A percentile compares a stretch with the other conserved stretches of the same genome.
Conservation (phyloP, 2,113 vertebrate species). For the Candoia aspera region DNA sequence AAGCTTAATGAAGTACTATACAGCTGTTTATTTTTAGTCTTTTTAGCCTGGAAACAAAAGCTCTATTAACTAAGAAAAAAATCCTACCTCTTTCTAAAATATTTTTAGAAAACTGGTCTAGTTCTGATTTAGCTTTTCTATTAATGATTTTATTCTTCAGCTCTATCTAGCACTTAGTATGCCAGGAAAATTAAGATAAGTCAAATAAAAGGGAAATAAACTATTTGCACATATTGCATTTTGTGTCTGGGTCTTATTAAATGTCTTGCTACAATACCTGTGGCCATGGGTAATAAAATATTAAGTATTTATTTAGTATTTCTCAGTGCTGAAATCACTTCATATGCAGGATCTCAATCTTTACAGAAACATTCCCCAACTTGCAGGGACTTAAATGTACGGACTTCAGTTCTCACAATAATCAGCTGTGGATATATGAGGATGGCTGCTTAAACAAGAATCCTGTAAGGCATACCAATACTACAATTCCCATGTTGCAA, state of each 20-base stretch:
- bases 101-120: constrained; percentile 44
- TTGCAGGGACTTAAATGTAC: neutral
- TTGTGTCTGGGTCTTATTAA: neutral
- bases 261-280: neutral
- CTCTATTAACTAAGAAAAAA: constrained; percentile 59
- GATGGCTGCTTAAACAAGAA: neutral
- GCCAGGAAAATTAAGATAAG: constrained; percentile 43
- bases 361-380: neutral
- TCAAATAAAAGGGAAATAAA: neutral
- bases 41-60: constrained; percentile 71
- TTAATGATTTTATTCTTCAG: constrained; percentile 44
- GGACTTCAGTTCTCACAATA: neutral
- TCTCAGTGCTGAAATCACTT: neutral
- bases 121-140: constrained; percentile 38
- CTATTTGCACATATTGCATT: constrained; percentile 3
- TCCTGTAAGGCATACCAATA: neutral
- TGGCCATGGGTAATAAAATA: neutral
- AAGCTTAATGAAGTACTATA: constrained; percentile 86
- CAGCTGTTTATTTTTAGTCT: constrained; percentile 87
- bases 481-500: neutral
- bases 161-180: constrained; percentile 45
- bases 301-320: neutral
- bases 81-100: constrained; percentile 33
- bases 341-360: neutral
- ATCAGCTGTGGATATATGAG: neutral